These are phyloP conservation scores for Meloe dianella DNA, from an alignment of 2,888 invertebrate species.

Conservation along the genomic window DNA sequence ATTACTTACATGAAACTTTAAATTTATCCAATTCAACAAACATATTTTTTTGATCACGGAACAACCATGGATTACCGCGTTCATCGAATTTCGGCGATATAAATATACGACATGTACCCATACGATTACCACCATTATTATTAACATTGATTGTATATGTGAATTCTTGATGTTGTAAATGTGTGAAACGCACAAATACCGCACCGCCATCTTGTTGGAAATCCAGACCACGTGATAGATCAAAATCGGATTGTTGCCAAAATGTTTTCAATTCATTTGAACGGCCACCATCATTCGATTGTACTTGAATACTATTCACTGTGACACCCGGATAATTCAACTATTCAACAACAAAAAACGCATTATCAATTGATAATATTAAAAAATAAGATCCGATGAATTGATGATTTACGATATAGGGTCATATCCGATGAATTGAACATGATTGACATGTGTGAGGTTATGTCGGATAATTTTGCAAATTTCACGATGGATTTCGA, in stretches of 20 bases:
- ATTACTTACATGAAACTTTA: slow-evolving; percentile 65
- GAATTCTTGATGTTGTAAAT: slow-evolving; percentile 77
- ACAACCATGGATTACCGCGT: slow-evolving; percentile 67
- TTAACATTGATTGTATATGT: slow-evolving; percentile 62
- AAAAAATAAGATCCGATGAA: not conserved
- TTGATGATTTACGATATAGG: not conserved
- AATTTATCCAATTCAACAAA: slow-evolving; percentile 80
- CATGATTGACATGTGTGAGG: not conserved
- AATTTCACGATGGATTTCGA: not conserved
- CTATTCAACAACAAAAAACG: slow-evolving; percentile 53
- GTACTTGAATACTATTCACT: slow-evolving; percentile 65
- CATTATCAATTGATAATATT: not conserved
- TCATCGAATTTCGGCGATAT: slow-evolving; percentile 70
- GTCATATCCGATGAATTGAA: slow-evolving; percentile 13
- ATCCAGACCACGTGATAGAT: slow-evolving; percentile 81
- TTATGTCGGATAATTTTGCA: not conserved
- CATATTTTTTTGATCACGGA: slow-evolving; percentile 67
- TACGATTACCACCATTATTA: slow-evolving; percentile 55
- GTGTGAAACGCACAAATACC: slow-evolving; percentile 75
- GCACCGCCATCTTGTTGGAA: slow-evolving; percentile 76
- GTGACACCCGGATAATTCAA: slow-evolving; percentile 69
- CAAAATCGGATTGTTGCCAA: slow-evolving; percentile 82
- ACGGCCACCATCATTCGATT: slow-evolving; percentile 56
- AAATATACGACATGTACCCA: slow-evolving; percentile 74
- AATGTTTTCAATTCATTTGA: slow-evolving; percentile 69